Evolutionary conservation across 2,797 vertebrate species (phyloP), one percentile per base, ranked within the genome.

Genomic region (Furcifer pardalis): DNA sequence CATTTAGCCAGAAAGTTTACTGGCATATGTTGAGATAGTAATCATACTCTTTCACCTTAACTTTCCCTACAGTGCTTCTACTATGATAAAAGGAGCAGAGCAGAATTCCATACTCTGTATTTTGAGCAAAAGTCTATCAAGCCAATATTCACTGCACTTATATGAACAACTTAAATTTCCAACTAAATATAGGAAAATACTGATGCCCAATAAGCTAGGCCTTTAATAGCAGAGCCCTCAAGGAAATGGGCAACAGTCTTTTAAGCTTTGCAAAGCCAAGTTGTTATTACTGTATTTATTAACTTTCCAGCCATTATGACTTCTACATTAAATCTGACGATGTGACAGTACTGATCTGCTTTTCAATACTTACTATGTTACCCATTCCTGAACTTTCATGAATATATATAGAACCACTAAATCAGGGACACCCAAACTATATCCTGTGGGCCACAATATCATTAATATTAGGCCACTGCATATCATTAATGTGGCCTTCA

Each of bases 171-270:
- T 9, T 1, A 21, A 73, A 85, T 7, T 44, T 12, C 65, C 30
- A 49, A n/a, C 68, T 35, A 0, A 1, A 32, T 1, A 7, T n/a
- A 42, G 0, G 5, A 37, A 17, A 0, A 0, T 0, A 63, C 21
- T 15, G 59, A 2, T 81, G 15, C 10, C 19, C 19, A 9, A 68
- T 35, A 65, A 35, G 44, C n/a, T 30, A n/a, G n/a, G n/a, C n/a
- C 19, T 5, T 19, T 19, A 4, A 56, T 5, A 56, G 5, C 52
- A 56, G 4, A 56, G 52, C 52, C 52, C 19, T 23, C 5, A 56
- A 56, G 52, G 19, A 56, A 23, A 21, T 56, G 21, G 19, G 52
- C 52, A 42, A n/a, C n/a, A n/a, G n/a, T 23, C 32, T 19, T 72
- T 15, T 30, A 32, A 79, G 52, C 42, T 35, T 30, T 71, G 37